phyloP scores from a whole-genome alignment of 2,113 vertebrate genomes.

The Macquaria australasica region DNA sequence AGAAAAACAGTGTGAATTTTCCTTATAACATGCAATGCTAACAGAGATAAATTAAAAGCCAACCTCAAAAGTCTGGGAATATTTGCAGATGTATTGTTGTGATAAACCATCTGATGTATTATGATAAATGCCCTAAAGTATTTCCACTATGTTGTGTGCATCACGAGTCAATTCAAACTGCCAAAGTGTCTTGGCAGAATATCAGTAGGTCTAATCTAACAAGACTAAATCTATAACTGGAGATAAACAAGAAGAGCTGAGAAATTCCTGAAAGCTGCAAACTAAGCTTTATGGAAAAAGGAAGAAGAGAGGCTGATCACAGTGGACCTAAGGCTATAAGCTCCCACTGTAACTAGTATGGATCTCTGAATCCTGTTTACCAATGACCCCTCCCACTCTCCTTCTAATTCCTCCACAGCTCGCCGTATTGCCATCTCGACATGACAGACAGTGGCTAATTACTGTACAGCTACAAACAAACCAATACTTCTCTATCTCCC shows the following conservation, averaged over 20 bases:
- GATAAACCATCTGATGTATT: slow-evolving; percentile 21
- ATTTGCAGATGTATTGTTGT: slow-evolving; percentile 16
- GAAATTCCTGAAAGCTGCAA: slow-evolving; percentile 37
- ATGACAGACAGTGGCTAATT: slow-evolving; percentile 72
- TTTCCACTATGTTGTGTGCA: slow-evolving; percentile 16
- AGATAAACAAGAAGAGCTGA: slow-evolving; percentile 45
- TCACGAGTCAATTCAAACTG: slow-evolving; percentile 29
- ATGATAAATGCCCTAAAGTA: slow-evolving; percentile 12
- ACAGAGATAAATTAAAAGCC: slow-evolving; percentile 8
- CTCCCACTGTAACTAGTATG: slow-evolving; percentile 43
- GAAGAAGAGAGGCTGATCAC: slow-evolving; percentile 9
- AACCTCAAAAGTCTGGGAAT: neutral
- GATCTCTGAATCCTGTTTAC: slow-evolving; percentile 51
- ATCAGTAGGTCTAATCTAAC: slow-evolving; percentile 51
- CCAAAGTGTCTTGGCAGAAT: slow-evolving; percentile 37
- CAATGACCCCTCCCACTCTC: slow-evolving; percentile 37
- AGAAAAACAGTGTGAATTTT: slow-evolving; percentile 19
- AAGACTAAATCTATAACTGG: slow-evolving; percentile 40
- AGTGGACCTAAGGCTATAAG: slow-evolving; percentile 27
- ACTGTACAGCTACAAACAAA: slow-evolving; percentile 74
- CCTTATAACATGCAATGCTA: slow-evolving; percentile 9
- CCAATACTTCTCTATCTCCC: slow-evolving; percentile 68
- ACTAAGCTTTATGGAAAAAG: slow-evolving; percentile 24
- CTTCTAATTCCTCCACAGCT: slow-evolving; percentile 35
- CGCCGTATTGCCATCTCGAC: slow-evolving; percentile 57